These are phyloP conservation scores for Lottia gigantea DNA, from an alignment of 2,888 invertebrate genomes.

Conservation along the genomic window DNA sequence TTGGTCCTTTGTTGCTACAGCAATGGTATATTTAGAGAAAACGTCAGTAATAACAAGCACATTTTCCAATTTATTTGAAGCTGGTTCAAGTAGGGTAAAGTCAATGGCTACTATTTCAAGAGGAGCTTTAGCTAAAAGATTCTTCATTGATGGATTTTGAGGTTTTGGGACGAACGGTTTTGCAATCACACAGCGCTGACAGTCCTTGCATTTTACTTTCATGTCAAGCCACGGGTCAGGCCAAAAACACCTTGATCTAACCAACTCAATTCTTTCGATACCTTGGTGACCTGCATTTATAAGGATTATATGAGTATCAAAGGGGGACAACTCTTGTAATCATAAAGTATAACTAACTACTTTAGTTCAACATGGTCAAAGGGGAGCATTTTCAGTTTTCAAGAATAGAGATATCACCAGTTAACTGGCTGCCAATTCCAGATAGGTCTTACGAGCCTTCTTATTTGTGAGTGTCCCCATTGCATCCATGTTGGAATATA, in stretches of 20 bases:
- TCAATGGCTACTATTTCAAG: slow-evolving; percentile 38
- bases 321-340: too few relatives aligned
- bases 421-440: too few relatives aligned
- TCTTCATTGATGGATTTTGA: too few relatives aligned
- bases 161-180: too few relatives aligned
- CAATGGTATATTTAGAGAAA: slow-evolving; percentile 26
- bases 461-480: too few relatives aligned
- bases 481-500: too few relatives aligned
- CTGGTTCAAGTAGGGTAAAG: slow-evolving; percentile 35
- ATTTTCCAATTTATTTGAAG: slow-evolving; percentile 31
- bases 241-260: slow-evolving; percentile 38
- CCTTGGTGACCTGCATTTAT: slow-evolving; percentile 38
- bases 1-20: slow-evolving; percentile 22
- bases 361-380: too few relatives aligned
- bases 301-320: too few relatives aligned
- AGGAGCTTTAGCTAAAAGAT: slow-evolving; percentile 19
- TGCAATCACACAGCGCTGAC: slow-evolving; percentile 32
- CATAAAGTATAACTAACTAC: too few relatives aligned
- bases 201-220: slow-evolving; percentile 24
- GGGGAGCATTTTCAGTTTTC: too few relatives aligned
- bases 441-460: too few relatives aligned
- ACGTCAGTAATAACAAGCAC: slow-evolving; percentile 41
- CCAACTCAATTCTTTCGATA: slow-evolving; percentile 23
- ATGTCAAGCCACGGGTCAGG: slow-evolving; percentile 31
- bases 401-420: too few relatives aligned